Conservation (phyloP, 2,888 invertebrate genomes). For the Chrysotoxum bicinctum region DNA sequence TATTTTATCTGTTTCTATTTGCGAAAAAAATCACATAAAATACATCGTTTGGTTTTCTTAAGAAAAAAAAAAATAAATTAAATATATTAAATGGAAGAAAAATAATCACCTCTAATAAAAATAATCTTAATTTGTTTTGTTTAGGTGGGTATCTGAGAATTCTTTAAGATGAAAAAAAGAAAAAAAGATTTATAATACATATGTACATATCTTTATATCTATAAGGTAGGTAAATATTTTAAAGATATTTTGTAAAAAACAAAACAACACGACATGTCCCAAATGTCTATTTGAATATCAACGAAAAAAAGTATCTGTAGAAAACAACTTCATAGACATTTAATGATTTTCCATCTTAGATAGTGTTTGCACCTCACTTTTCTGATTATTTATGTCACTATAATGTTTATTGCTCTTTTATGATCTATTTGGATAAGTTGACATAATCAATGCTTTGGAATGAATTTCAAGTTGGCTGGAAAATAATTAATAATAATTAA, state of each 20-base stretch:
- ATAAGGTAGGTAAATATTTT: neutral
- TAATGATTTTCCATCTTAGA: neutral
- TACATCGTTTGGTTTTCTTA: slow-evolving; percentile 1
- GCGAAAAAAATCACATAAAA: slow-evolving; percentile 7
- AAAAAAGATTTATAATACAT: neutral
- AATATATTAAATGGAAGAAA: neutral
- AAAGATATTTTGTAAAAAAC: neutral
- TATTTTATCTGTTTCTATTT: slow-evolving; percentile 30
- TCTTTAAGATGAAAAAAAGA: slow-evolving; percentile 9
- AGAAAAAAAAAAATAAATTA: neutral
- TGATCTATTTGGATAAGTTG: neutral
- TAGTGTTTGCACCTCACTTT: slow-evolving; percentile 27
- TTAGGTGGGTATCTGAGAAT: slow-evolving; percentile 12
- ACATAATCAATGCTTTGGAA: neutral
- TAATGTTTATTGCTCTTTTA: neutral
- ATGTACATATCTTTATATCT: neutral
- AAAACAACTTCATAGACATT: slow-evolving; percentile 46
- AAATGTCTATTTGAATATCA: neutral
- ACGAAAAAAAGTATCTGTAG: neutral
- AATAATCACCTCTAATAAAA: slow-evolving; percentile 45
- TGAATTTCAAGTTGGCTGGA: slow-evolving; percentile 2
- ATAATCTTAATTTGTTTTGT: slow-evolving; percentile 33
- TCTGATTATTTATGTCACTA: slow-evolving; percentile 5
- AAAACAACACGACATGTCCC: slow-evolving; percentile 46
- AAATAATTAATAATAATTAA: slow-evolving; percentile 46